Base-by-base conservation (phyloP, 37 sponge, comb jelly and placozoan species). In the Cliona cf. orientalis region DNA sequence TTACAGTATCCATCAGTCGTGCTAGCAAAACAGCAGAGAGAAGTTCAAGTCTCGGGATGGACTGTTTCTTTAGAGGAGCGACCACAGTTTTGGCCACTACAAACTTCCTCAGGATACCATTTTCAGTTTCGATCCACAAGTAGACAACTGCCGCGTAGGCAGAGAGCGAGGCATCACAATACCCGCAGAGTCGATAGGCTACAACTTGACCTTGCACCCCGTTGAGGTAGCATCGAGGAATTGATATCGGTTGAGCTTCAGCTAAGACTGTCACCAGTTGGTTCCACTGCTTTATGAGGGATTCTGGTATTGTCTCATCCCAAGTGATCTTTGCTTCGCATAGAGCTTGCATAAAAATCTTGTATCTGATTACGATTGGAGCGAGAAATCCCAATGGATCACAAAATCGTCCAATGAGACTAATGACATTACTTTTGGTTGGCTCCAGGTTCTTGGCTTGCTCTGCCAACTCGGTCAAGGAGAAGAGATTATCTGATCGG, bases 131-230 rank as follows among this genome's bases (percentile, higher is more conserved):
- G 53, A 61, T 60, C 33, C 39, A 6, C 44, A 81, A 9, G 34
- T 81, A 81, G 28, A 81, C 40, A 21, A 81, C 72, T 38, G 72
- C 82, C 9, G 73, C 82, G 25, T 71, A 81, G 2, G 82, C 72
- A 28, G 45, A 23, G n/a, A 53, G 57, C 23, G 80, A 80, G 70
- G 80, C 80, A 55, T 80, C 80, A 46, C 80, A 67, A 57, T 37
- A 80, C 26, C 80, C 80, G 28, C 40, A 69, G 7, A 80, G 80
- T 39, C 62, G 66, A 40, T 79, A 79, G 22, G 69, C 26, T 17
- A 58, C 69, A 26, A 44, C n/a, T n/a, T n/a, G 57, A 29, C 38
- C 69, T 1, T 66, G 37, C 35, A 67, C 42, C 17, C 57, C 56
- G 6, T 79, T 57, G 44, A 23, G 56, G 21, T 68, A 67, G 57